Conservation (phyloP, 2,113 vertebrate species). For the Malurus alboscapulatus region DNA sequence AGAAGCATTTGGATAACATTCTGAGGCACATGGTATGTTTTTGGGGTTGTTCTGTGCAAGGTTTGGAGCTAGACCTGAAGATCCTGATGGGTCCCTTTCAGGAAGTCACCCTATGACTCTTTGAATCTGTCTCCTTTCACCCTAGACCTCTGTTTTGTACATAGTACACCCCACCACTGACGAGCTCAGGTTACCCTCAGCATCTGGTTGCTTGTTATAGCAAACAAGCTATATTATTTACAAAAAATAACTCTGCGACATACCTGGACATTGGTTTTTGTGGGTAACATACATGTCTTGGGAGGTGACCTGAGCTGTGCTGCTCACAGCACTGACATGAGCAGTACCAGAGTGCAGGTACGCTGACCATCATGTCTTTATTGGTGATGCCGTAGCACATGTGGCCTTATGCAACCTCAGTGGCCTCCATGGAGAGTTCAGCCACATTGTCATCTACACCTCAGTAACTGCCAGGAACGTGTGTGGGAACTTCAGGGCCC, state of each 20-base stretch:
- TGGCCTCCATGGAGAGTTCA: not conserved
- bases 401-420: not conserved
- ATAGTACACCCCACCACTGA: not conserved
- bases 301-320: not conserved
- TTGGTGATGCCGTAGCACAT: not conserved
- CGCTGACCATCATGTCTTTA: rapidly evolving
- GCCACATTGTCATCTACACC: not conserved
- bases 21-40: not conserved
- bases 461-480: not conserved
- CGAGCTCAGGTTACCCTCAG: not conserved
- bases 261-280: not conserved
- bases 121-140: not conserved
- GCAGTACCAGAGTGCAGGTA: rapidly evolving
- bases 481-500: not conserved
- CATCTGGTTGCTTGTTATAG: rapidly evolving
- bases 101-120: not conserved
- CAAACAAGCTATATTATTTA: not conserved
- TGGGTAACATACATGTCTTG: rapidly evolving
- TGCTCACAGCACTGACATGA: not conserved
- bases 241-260: not conserved
- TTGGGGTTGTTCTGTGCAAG: not conserved
- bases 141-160: not conserved
- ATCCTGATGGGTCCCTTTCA: not conserved
- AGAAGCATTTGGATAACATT: not conserved
- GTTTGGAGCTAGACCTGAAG: not conserved